Base-by-base conservation (phyloP, 2,113 vertebrate genomes). In the Leptocoma aspasia region DNA sequence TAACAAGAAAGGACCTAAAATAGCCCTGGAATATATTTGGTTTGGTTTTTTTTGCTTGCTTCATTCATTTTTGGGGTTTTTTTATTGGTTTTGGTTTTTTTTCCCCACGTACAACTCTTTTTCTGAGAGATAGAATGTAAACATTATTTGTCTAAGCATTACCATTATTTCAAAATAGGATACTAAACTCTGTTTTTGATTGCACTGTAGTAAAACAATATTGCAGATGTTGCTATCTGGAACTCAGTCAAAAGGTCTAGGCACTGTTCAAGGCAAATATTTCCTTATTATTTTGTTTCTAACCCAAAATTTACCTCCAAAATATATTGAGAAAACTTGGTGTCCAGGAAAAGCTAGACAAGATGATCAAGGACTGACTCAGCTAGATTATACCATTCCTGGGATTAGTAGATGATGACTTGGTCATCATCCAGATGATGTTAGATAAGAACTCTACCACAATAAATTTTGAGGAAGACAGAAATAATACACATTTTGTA, bases 101-200 rank as follows among this genome's bases (percentile, higher is more conserved):
- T 60, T 11, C 0, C 17, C 11, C 9, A 13, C 4, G 3, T 49
- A 41, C 3, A 1, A 28, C 15, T 75, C n/a, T 35, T 78, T 50
- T 33, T 18, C 28, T 68, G 26, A 57, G 24, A 35, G 31, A 18
- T 0, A 35, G 16, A 84, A 35, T 3, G 15, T 15, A 31, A 37
- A 13, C 2, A 21, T 41, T 80, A 13, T 47, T 85, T 65, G 35
- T 14, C 28, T 45, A 27, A 53, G 27, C 15, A 44, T 41, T 54
- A 72, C 44, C 3, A 11, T 41, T 23, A 75, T 70, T 70, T 66
- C 15, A 59, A 59, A 52, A 47, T 3, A 49, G 6, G 11, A 57
- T 31, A 44, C 8, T 66, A 54, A 82, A 71, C 53, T 70, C 12
- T 71, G 23, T 1, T 68, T 84, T 75, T 54, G 20, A 37, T 31